phyloP scores from a whole-genome alignment of 2,797 vertebrate genomes.

The Falco berigora region DNA sequence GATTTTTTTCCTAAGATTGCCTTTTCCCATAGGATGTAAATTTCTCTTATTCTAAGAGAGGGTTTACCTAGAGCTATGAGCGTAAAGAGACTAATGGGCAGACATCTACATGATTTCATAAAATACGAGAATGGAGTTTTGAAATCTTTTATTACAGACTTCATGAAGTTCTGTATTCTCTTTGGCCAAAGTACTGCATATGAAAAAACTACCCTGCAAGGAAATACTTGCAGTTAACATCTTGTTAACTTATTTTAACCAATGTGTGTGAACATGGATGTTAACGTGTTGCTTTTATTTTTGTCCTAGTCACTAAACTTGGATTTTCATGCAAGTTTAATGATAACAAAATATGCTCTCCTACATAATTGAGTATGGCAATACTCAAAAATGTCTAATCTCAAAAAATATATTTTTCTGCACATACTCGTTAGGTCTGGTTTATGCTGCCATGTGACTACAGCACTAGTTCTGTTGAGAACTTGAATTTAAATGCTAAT shows the following conservation, averaged over 20 bases:
- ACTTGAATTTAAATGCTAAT: neutral
- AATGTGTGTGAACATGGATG: rapidly evolving
- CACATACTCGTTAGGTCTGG: neutral
- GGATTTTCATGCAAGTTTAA: neutral
- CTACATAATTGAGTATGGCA: neutral
- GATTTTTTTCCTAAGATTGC: neutral
- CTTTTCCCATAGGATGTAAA: neutral
- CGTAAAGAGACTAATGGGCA: neutral
- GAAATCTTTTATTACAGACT: neutral
- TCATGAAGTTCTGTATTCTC: neutral
- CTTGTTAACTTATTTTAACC: neutral
- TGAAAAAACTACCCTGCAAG: neutral
- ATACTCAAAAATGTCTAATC: neutral
- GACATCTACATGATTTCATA: neutral
- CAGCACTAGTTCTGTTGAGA: neutral
- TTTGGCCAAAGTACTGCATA: neutral
- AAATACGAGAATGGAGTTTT: neutral
- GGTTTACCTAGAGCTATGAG: neutral
- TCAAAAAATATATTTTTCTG: neutral
- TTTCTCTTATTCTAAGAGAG: neutral
- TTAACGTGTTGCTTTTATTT: neutral
- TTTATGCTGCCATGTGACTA: neutral
- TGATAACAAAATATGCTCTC: rapidly evolving
- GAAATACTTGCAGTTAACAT: neutral
- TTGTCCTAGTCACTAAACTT: neutral